Evolutionary conservation across 1,140 invertebrate genomes (phyloP).

Genomic region (Goniozus legneri): DNA sequence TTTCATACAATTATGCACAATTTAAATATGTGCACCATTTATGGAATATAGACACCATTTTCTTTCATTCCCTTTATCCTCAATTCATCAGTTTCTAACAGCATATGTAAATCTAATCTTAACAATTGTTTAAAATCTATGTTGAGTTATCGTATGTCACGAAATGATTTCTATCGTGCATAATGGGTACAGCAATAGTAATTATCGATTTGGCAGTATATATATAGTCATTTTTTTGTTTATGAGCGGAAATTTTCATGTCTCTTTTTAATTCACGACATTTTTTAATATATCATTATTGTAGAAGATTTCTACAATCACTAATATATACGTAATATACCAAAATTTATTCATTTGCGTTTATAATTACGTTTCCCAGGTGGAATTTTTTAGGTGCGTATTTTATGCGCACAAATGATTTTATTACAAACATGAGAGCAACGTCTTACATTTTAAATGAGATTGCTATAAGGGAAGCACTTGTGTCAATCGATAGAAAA

Average conservation of each 20-base stretch:
- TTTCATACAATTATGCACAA: constrained; percentile 28
- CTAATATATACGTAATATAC: too few relatives aligned
- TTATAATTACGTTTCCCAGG: too few relatives aligned
- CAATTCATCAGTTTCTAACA: constrained; percentile 35
- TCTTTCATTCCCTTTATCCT: constrained; percentile 35
- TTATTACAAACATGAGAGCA: too few relatives aligned
- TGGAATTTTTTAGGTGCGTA: too few relatives aligned
- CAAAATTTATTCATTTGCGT: too few relatives aligned
- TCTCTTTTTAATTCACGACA: constrained; percentile 3
- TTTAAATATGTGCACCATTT: constrained; percentile 28
- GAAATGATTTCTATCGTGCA: constrained; percentile 49
- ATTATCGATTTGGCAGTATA: constrained; percentile 56
- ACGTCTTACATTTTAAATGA: too few relatives aligned
- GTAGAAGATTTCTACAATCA: too few relatives aligned
- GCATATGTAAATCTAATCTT: constrained; percentile 40
- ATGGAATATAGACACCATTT: constrained; percentile 42
- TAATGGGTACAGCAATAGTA: constrained; percentile 45
- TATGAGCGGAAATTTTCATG: constrained; percentile 38
- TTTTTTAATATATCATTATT: too few relatives aligned
- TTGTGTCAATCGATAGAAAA: constrained; percentile 19
- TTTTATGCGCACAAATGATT: too few relatives aligned
- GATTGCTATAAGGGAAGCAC: too few relatives aligned
- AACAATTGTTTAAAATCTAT: constrained; percentile 47
- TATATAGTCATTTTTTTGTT: constrained; percentile 44
- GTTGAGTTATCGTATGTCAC: constrained; percentile 47